Evolutionary conservation across 2,888 invertebrate species (phyloP).

Genomic region (Agrochola litura): DNA sequence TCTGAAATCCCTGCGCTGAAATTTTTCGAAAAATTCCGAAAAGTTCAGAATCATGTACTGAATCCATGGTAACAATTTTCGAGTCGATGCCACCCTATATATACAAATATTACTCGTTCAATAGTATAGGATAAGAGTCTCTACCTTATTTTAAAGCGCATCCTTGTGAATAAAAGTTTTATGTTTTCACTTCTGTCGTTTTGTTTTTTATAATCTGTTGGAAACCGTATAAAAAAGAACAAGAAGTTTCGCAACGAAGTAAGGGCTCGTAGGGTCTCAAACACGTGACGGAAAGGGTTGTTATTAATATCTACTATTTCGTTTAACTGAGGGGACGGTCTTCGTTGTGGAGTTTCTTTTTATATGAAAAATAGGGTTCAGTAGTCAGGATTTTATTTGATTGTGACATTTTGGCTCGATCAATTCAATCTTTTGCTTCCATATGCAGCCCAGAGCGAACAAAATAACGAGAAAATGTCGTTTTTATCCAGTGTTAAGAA

Average conservation of each 20-base stretch:
- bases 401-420: not conserved
- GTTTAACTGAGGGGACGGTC: not conserved
- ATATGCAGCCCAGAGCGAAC: not conserved
- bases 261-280: not conserved
- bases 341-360: slow-evolving; percentile 2
- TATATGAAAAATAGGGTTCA: not conserved
- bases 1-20: too few species aligned
- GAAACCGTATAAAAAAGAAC: not conserved
- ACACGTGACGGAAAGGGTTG: slow-evolving; percentile 12
- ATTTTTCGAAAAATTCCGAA: too few species aligned
- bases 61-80: too few species aligned
- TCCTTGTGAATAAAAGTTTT: too few species aligned
- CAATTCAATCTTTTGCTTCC: not conserved
- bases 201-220: not conserved
- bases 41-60: too few species aligned
- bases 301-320: not conserved
- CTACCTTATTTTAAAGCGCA: too few species aligned
- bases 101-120: too few species aligned
- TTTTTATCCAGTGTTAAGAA: not conserved
- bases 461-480: not conserved
- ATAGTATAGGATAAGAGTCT: too few species aligned
- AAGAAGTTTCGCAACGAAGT: not conserved
- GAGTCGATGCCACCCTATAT: too few species aligned
- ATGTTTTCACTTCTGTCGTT: too few species aligned
- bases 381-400: not conserved